These are phyloP conservation scores for Lutjanus erythropterus DNA, from an alignment of 2,113 vertebrate genomes.

Conservation along the genomic window DNA sequence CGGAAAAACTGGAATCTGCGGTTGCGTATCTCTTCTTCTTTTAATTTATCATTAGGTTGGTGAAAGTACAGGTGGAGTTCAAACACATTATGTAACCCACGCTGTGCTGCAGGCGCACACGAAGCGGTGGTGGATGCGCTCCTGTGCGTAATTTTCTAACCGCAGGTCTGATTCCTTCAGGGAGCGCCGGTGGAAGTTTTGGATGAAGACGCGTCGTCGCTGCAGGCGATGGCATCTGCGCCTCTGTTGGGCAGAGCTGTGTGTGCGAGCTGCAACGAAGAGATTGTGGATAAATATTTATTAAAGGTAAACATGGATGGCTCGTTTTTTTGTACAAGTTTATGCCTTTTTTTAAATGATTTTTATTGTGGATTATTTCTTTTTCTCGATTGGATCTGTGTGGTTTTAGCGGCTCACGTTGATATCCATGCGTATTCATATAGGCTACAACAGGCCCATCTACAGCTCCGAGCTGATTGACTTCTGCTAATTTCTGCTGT, in stretches of 20 bases:
- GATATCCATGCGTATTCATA: not conserved
- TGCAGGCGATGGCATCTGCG: constrained; percentile 90
- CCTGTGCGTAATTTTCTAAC: constrained; percentile 40
- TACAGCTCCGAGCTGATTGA: constrained; percentile 5
- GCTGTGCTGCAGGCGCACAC: not conserved
- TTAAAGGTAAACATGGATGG: constrained; percentile 89
- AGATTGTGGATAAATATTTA: constrained; percentile 97
- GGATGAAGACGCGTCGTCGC: constrained; percentile 90
- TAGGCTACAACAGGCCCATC: not conserved
- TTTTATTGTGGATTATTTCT: fast-evolving
- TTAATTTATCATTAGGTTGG: not conserved
- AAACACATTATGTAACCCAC: fast-evolving
- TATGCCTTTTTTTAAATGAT: not conserved
- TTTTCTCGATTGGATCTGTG: not conserved
- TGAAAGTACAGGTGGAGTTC: not conserved
- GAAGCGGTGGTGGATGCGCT: not conserved
- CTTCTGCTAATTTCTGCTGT: constrained; percentile 38
- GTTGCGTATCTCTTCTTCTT: no score
- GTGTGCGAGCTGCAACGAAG: constrained; percentile 92
- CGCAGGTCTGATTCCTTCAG: constrained; percentile 72
- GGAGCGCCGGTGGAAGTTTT: constrained; percentile 86
- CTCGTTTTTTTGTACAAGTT: not conserved
- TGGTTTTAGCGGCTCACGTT: not conserved
- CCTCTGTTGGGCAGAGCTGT: constrained; percentile 87
- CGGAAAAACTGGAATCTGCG: not conserved